These are phyloP conservation scores for Tadarida brasiliensis DNA, from an alignment of 2,797 vertebrate genomes.

Conservation along the genomic window DNA sequence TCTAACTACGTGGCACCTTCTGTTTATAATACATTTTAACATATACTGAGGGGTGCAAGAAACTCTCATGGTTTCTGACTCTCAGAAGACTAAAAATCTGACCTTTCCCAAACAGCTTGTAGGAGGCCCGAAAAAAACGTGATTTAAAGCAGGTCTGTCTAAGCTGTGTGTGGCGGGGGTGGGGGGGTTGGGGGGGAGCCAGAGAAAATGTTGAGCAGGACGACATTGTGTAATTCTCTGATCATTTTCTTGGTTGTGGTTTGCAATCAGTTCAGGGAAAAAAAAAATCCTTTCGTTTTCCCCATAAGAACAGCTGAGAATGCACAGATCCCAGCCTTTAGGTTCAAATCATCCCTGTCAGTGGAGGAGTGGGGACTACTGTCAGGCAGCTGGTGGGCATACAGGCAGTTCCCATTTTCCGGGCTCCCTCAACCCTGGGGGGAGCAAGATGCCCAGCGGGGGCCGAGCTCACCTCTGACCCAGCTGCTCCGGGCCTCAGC, in stretches of 20 bases:
- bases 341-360: conserved; percentile 63
- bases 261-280: conserved; percentile 43
- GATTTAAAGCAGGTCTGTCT: conserved; percentile 20
- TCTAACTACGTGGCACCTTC: background rate
- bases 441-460: background rate
- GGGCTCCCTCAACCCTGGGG: background rate
- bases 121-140: background rate
- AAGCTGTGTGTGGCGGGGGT: background rate
- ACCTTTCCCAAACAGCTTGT: background rate
- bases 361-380: conserved; percentile 8
- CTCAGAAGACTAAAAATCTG: background rate
- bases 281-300: conserved; percentile 50
- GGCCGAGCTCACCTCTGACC: conserved; percentile 44
- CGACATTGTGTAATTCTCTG: conserved; percentile 44
- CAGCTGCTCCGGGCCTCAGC: background rate
- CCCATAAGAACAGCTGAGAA: conserved; percentile 79
- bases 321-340: conserved; percentile 49
- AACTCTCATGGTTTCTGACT: background rate
- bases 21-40: background rate
- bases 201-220: background rate
- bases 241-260: conserved; percentile 59
- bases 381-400: conserved; percentile 49
- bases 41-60: background rate
- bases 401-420: background rate
- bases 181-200: background rate